Conservation (phyloP, 2,888 invertebrate species). For the Linnaemya tessellans region DNA sequence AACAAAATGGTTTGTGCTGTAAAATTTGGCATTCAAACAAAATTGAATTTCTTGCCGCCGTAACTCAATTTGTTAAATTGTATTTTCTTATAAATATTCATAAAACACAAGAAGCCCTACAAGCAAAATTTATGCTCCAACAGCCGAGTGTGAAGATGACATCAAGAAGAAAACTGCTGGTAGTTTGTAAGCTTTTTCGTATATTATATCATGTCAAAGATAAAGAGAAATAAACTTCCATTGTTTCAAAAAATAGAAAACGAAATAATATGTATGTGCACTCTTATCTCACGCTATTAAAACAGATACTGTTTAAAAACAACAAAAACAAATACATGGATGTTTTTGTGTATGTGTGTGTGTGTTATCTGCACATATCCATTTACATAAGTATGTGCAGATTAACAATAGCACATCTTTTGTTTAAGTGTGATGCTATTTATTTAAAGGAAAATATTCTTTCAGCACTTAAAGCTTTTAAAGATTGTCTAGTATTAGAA, state of each 20-base stretch:
- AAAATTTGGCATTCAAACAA: not conserved
- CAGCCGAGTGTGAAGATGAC: not conserved
- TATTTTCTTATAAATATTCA: conserved; percentile 29
- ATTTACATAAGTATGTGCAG: not conserved
- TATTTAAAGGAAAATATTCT: not conserved
- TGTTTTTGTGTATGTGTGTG: not conserved
- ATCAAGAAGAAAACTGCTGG: not conserved
- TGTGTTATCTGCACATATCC: not conserved
- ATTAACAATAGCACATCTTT: not conserved
- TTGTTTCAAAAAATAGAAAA: not conserved
- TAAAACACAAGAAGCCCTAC: not conserved
- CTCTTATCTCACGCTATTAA: not conserved
- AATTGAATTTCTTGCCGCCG: not conserved
- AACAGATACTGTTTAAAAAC: not conserved
- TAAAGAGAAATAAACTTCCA: not conserved
- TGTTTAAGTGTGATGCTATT: not conserved
- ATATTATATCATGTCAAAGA: not conserved
- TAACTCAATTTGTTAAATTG: not conserved
- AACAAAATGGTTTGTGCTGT: not conserved
- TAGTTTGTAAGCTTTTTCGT: not conserved
- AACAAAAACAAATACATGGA: not conserved
- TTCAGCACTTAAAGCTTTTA: not conserved
- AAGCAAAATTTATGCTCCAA: not conserved
- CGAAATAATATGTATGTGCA: not conserved
- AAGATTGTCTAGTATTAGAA: too few species aligned